A percentile compares a stretch with the other conserved stretches of the same genome.
Evolutionary conservation across 2,888 invertebrate species (phyloP).

Genomic region (Scrobipalpa atriplicella): DNA sequence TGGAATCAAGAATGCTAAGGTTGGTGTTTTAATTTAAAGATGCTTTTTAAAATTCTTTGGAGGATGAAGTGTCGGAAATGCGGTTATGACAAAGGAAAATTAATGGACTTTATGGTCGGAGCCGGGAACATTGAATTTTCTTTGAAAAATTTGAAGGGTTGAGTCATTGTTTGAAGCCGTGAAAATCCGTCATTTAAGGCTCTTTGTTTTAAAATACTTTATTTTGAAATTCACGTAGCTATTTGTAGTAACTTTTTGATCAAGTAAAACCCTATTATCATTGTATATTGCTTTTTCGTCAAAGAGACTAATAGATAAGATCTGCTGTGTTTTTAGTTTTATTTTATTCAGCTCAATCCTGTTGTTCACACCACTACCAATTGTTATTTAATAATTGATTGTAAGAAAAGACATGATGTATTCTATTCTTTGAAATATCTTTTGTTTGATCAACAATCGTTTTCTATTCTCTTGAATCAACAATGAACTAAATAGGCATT

Average conservation of each 20-base stretch:
- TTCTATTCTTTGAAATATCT: neutral
- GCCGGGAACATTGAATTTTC: constrained; percentile 34
- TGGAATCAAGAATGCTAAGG: constrained; percentile 34
- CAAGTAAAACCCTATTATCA: neutral
- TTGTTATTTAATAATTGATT: neutral
- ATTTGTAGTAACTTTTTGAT: neutral
- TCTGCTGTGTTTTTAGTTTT: neutral
- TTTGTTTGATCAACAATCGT: neutral
- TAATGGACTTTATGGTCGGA: constrained; percentile 31
- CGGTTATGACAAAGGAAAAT: constrained; percentile 37
- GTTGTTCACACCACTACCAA: constrained; percentile 4
- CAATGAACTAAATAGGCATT: neutral
- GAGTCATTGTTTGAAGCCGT: constrained; percentile 37
- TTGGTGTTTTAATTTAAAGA: constrained; percentile 36
- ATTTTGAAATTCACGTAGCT: neutral
- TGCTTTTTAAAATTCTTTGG: constrained; percentile 29
- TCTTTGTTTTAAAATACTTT: neutral
- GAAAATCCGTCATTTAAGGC: neutral
- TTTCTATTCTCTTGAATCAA: neutral
- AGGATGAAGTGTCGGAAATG: constrained; percentile 32
- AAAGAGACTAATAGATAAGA: constrained; percentile 9
- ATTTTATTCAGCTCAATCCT: constrained; percentile 9
- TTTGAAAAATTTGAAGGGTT: constrained; percentile 34
- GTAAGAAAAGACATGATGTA: neutral
- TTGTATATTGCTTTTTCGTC: neutral